Conservation (phyloP, 2,113 vertebrate genomes). For the Silurus glanis region DNA sequence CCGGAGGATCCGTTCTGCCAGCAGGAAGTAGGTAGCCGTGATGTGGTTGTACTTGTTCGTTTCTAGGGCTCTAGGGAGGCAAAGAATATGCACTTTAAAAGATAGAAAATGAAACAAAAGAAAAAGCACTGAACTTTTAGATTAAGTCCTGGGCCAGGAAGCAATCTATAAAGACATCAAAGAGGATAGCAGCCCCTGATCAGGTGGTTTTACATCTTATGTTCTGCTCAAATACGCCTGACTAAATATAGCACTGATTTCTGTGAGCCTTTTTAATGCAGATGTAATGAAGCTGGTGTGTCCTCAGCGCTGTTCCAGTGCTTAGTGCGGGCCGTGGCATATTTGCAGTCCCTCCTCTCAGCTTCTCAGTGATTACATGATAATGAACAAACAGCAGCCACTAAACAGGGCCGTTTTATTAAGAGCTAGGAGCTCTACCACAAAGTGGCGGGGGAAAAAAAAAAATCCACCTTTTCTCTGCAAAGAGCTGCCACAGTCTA, state of each 20-base stretch:
- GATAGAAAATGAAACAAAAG: neutral
- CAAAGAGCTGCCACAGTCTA: neutral
- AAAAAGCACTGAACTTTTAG: neutral
- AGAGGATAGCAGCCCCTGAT: neutral
- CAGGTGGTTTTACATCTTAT: neutral
- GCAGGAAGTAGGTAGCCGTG: constrained; percentile 96
- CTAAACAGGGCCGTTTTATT: neutral
- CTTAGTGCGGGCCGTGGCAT: constrained; percentile 5
- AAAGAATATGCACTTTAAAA: constrained; percentile 10
- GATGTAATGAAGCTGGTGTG: constrained; percentile 36
- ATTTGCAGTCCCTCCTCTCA: constrained; percentile 22
- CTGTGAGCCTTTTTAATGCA: constrained; percentile 16
- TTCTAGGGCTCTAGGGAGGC: constrained; percentile 83
- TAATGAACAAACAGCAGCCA: constrained; percentile 35
- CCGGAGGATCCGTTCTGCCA: constrained; percentile 92
- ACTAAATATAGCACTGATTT: constrained; percentile 34
- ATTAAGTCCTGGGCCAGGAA: neutral
- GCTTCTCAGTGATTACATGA: constrained; percentile 9
- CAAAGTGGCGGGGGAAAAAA: no score
- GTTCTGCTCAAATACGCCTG: constrained; percentile 11
- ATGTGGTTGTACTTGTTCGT: constrained; percentile 99
- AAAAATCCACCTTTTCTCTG: neutral
- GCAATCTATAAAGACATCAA: neutral
- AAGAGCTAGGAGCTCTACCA: neutral
- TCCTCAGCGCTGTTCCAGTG: constrained; percentile 20